A percentile compares a stretch with the other conserved stretches of the same genome.
Evolutionary conservation across 2,113 vertebrate genomes (phyloP).

Genomic region (Taurulus bubalis): DNA sequence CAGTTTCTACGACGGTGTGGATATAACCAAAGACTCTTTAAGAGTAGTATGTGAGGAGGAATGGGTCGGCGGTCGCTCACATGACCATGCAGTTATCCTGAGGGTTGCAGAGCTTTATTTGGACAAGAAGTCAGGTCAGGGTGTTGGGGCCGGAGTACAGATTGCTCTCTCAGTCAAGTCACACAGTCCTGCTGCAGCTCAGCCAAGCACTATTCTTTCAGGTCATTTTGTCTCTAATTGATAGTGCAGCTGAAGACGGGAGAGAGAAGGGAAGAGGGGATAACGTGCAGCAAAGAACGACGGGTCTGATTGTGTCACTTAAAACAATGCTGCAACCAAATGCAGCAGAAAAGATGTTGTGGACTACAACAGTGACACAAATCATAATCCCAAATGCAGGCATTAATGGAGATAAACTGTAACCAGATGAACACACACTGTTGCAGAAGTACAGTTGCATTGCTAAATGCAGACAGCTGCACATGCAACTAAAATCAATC

Average conservation of each 20-base stretch:
- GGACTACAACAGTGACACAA: constrained; percentile 22
- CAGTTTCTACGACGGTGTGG: too few relatives aligned
- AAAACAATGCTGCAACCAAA: constrained; percentile 16
- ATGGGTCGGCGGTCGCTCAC: constrained; percentile 56
- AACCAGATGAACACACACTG: constrained; percentile 12
- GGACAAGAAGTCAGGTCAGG: constrained; percentile 44
- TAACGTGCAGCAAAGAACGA: background rate
- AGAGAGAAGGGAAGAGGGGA: too few relatives aligned
- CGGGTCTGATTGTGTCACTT: background rate
- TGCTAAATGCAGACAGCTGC: constrained; percentile 33
- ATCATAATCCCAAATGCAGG: constrained; percentile 13
- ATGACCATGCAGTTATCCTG: constrained; percentile 35
- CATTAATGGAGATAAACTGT: constrained; percentile 20
- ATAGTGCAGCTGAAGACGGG: background rate
- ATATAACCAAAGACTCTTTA: too few relatives aligned
- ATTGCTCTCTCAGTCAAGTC: constrained; percentile 38
- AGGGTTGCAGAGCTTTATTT: constrained; percentile 39
- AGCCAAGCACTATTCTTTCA: background rate
- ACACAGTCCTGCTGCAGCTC: constrained; percentile 12
- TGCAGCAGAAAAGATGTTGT: constrained; percentile 11
- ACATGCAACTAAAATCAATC: constrained; percentile 46
- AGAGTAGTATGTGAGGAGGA: too few relatives aligned
- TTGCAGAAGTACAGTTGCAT: constrained; percentile 39
- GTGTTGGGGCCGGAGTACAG: constrained; percentile 10
- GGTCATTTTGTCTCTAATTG: background rate